Conservation (phyloP, 2,797 vertebrate genomes). For the Melanotaenia boesemani region DNA sequence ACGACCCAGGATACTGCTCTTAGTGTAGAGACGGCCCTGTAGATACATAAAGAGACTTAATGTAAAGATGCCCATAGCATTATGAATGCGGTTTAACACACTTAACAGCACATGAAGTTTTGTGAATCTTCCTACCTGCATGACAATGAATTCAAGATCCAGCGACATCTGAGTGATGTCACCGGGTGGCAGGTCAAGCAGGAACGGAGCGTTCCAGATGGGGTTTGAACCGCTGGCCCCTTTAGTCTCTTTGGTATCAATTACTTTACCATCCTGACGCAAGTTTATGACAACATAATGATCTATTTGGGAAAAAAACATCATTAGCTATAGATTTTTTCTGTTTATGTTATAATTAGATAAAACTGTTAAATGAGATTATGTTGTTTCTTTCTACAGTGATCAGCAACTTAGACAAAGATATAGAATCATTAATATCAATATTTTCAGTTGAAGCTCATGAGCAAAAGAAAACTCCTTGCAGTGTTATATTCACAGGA, state of each 20-base stretch:
- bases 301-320: slow-evolving; percentile 66
- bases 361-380: slow-evolving; percentile 2
- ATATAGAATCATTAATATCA: not conserved
- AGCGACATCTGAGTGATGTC: slow-evolving; percentile 79
- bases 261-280: slow-evolving; percentile 76
- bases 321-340: not conserved
- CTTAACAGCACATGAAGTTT: not conserved
- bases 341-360: not conserved
- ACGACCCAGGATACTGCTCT: slow-evolving; percentile 78
- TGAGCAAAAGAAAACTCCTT: not conserved
- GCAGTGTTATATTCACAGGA: slow-evolving; percentile 1
- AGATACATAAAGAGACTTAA: not conserved
- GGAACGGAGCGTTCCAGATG: slow-evolving; percentile 87
- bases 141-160: slow-evolving; percentile 83
- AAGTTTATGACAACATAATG: slow-evolving; percentile 87
- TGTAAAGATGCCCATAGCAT: not conserved
- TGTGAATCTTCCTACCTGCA: slow-evolving; percentile 80
- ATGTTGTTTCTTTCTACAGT: not conserved
- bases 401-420: not conserved
- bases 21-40: slow-evolving; percentile 84
- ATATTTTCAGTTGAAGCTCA: not conserved
- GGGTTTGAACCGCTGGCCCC: slow-evolving; percentile 79
- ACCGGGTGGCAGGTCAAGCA: slow-evolving; percentile 84
- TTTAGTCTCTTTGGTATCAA: slow-evolving; percentile 86
- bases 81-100: not conserved